phyloP scores from a whole-genome alignment of 1,140 invertebrate species.

The Theocolax elegans region DNA sequence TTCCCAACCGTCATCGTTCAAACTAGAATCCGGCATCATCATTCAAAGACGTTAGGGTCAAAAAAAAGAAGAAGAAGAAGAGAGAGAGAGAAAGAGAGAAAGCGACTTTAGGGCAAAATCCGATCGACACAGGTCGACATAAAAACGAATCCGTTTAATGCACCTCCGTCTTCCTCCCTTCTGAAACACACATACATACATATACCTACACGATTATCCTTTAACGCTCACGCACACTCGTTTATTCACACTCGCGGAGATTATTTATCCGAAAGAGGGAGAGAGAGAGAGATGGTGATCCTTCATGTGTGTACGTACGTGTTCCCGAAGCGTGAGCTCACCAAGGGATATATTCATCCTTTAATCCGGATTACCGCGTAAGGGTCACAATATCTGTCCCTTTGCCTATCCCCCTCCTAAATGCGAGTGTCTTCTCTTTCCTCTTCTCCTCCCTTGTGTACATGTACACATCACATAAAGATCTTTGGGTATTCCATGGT shows the following conservation, averaged over 20 bases:
- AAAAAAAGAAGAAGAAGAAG: too few relatives aligned
- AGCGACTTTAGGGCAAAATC: too few relatives aligned
- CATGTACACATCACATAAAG: constrained; percentile 41
- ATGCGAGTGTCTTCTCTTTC: constrained; percentile 27
- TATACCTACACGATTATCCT: too few relatives aligned
- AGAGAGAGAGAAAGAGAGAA: too few relatives aligned
- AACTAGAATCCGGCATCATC: too few relatives aligned
- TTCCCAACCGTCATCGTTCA: too few relatives aligned
- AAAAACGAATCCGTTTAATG: too few relatives aligned
- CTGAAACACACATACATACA: too few relatives aligned
- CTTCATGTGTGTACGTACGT: constrained; percentile 4
- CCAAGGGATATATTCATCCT: constrained; percentile 55
- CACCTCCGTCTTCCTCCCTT: too few relatives aligned
- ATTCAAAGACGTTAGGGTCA: too few relatives aligned
- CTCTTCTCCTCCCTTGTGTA: constrained; percentile 43
- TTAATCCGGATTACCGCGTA: constrained; percentile 66
- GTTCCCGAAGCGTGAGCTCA: constrained; percentile 44
- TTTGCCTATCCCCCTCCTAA: constrained; percentile 20
- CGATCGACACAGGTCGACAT: too few relatives aligned
- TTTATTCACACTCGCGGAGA: not conserved
- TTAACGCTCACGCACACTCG: not conserved
- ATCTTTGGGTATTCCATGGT: not conserved
- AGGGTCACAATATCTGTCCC: constrained; percentile 63
- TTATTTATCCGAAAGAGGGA: constrained; percentile 42
- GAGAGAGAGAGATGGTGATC: not conserved